Conservation (phyloP, 2,113 vertebrate species). For the Eublepharis macularius region DNA sequence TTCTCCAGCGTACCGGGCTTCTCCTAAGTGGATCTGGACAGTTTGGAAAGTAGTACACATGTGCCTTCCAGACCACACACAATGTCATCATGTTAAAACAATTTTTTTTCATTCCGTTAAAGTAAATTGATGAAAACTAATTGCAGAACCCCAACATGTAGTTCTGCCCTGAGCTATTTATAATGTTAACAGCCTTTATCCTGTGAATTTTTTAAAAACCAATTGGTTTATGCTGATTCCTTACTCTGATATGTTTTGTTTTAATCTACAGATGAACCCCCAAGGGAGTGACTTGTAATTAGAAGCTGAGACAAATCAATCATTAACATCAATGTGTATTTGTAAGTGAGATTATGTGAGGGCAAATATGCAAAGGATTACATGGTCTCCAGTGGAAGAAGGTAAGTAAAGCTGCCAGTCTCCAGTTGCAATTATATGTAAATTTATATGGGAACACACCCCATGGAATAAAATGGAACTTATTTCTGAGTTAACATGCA, state of each 20-base stretch:
- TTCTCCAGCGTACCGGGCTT: no score
- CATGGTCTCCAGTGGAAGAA: neutral
- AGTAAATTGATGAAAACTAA: no score
- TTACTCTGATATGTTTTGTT: neutral
- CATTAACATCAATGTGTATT: neutral
- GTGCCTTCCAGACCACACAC: no score
- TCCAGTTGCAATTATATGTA: no score
- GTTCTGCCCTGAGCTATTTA: neutral
- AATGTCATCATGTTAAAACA: no score
- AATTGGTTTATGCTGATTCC: neutral
- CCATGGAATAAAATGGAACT: no score
- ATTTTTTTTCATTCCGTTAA: no score
- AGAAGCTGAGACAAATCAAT: neutral
- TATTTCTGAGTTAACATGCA: no score
- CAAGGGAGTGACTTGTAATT: neutral
- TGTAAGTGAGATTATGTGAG: neutral
- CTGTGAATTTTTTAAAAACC: neutral
- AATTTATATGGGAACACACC: no score
- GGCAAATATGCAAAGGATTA: neutral
- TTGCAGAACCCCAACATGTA: neutral
- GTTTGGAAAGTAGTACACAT: no score
- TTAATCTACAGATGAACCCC: neutral
- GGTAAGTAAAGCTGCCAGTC: neutral
- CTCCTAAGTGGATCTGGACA: no score
- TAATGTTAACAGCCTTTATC: neutral